These are phyloP conservation scores for Serripes groenlandicus DNA, from an alignment of 2,888 invertebrate species.

Conservation along the genomic window DNA sequence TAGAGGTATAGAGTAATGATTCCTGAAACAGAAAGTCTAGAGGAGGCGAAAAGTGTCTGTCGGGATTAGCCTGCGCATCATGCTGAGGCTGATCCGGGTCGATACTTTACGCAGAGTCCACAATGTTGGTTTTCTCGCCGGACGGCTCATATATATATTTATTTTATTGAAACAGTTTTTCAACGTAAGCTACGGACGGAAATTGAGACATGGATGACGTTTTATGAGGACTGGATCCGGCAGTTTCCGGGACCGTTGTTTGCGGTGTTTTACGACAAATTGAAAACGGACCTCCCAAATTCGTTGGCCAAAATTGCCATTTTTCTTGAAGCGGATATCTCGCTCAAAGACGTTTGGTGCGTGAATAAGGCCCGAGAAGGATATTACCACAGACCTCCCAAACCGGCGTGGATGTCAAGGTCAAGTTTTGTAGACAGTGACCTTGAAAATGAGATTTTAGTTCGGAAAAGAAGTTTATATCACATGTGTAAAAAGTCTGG, in stretches of 20 bases:
- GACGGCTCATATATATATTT: too few relatives aligned
- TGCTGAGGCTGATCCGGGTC: neutral
- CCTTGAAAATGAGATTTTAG: neutral
- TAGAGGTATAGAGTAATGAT: too few relatives aligned
- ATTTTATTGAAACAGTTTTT: too few relatives aligned
- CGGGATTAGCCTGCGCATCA: neutral
- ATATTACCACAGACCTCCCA: neutral
- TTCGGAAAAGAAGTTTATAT: neutral
- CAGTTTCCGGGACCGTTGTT: neutral
- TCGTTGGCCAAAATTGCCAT: neutral
- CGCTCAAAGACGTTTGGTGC: neutral
- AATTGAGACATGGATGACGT: too few relatives aligned
- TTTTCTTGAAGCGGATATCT: neutral
- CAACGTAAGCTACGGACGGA: too few relatives aligned
- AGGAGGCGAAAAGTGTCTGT: neutral
- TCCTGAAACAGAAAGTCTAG: neutral
- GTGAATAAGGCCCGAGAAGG: neutral
- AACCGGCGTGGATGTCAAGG: neutral
- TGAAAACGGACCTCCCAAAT: neutral
- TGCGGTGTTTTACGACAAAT: neutral
- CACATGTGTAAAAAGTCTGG: too few relatives aligned
- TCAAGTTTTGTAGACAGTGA: neutral
- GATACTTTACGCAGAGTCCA: too few relatives aligned
- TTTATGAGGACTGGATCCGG: slow-evolving; percentile 1
- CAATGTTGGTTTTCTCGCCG: too few relatives aligned